Evolutionary conservation across 2,888 invertebrate species (phyloP).

Genomic region (Iphiclides podalirius): DNA sequence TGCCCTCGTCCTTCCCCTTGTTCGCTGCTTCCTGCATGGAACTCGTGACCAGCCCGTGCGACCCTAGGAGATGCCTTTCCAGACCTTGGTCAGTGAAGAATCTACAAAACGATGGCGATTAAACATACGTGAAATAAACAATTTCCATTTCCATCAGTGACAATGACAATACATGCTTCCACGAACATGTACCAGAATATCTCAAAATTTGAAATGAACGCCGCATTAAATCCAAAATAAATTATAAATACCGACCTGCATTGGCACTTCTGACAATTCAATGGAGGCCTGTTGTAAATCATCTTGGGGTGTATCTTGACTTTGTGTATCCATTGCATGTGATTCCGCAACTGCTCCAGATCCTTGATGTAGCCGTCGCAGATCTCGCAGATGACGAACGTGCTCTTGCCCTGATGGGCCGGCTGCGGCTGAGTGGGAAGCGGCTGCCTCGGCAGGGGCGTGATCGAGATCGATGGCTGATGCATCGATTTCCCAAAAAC

Average conservation of each 20-base stretch:
- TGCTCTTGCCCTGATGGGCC: conserved; percentile 82
- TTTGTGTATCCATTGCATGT: conserved; percentile 99
- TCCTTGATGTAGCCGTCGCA: conserved; percentile 98
- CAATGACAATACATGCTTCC: no score
- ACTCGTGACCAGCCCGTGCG: conserved; percentile 96
- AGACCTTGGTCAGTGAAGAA: conserved; percentile 99
- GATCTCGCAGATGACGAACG: conserved; percentile 97
- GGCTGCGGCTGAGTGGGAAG: conserved; percentile 57
- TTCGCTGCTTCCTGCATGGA: conserved; percentile 98
- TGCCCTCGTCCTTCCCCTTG: conserved; percentile 95
- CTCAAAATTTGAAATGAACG: no score
- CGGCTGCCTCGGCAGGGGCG: conserved; percentile 87
- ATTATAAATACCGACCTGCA: no score
- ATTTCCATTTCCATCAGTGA: no score
- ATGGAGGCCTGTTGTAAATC: conserved; percentile 95
- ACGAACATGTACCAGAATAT: no score
- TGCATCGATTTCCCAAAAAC: conserved; percentile 48
- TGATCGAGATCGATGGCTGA: conserved; percentile 91
- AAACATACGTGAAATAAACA: no score
- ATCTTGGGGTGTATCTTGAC: conserved; percentile 97
- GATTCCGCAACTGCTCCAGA: conserved; percentile 94
- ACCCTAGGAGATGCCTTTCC: conserved; percentile 95
- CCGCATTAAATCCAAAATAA: no score
- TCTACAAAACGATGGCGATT: conserved; percentile 54
- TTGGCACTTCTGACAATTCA: conserved; percentile 98